These are phyloP conservation scores for Drosophila seguyi DNA, from an alignment of 1,140 invertebrate species.

Conservation along the genomic window DNA sequence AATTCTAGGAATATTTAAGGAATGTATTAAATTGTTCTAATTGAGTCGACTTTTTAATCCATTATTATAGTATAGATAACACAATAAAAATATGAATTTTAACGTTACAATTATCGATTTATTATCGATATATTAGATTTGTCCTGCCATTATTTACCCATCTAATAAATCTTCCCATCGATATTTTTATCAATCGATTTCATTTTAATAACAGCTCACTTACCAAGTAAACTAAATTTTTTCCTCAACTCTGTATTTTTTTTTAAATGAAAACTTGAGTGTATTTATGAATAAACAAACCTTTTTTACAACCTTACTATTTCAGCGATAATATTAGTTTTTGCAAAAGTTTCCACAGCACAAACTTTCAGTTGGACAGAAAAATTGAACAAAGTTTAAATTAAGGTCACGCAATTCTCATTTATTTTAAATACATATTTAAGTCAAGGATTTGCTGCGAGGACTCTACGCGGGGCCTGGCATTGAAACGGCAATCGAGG, in stretches of 20 bases:
- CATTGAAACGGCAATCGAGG: slow-evolving; percentile 28
- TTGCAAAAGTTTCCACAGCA: neutral
- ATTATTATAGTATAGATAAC: too few relatives aligned
- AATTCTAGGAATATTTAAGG: too few relatives aligned
- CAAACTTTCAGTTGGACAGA: slow-evolving; percentile 6
- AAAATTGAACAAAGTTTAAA: slow-evolving; percentile 8
- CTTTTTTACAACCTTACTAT: neutral
- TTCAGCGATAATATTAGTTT: slow-evolving; percentile 1
- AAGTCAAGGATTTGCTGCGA: slow-evolving; percentile 10
- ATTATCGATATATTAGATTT: too few relatives aligned
- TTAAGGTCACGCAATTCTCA: slow-evolving; percentile 12
- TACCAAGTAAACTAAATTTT: neutral
- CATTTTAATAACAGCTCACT: neutral
- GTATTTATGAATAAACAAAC: slow-evolving; percentile 3
- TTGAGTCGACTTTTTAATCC: too few relatives aligned
- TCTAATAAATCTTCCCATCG: too few relatives aligned
- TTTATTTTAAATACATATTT: slow-evolving; percentile 9
- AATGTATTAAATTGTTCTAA: too few relatives aligned
- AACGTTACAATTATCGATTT: too few relatives aligned
- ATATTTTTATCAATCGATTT: neutral
- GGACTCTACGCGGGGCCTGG: neutral
- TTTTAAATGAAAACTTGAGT: neutral
- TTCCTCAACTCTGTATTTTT: neutral
- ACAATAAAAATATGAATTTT: too few relatives aligned
- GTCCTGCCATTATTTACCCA: too few relatives aligned